Base-by-base conservation (phyloP, 1,140 invertebrate genomes). In the Monochamus saltuarius region DNA sequence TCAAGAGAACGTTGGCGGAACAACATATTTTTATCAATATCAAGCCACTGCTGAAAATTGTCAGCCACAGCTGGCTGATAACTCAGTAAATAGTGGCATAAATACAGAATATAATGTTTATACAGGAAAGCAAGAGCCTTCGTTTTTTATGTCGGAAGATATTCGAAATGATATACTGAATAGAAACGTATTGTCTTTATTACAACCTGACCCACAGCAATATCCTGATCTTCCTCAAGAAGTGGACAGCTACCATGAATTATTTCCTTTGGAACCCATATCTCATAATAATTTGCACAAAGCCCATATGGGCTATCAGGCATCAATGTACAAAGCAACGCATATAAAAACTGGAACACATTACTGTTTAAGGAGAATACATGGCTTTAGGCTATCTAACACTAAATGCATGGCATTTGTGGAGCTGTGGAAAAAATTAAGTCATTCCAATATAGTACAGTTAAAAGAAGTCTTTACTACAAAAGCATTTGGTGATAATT, bases 401-500 rank as follows among this genome's bases (percentile, higher is more conserved):
- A 89, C 89, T 29, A 94, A 95, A 74, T 92, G 88, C 74, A 89
- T 93, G 79, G 81, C 89, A 7, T 75, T 92, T 50, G 89, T 95
- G 37, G 94, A 97, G 63, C 85, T 90, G 80, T 98, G 96, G 95
- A 95, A 95, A 74, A 90, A 93, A 77, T 79, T 98, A 16, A 86
- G 89, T 66, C 95, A 97, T 80, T 90, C 94, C 65, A 97, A 97
- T 83, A 84, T 98, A 61, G 92, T 97, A 40, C 87, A 91, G 65
- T 81, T 98, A 38, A 84, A 91, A 74, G 94, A 97, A 78, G 91
- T 94, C 54, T 98, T 98, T 78, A 94, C 93, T 9, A 97, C 95
- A 36, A 96, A 96, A 80, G 89, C 89, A 37, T 98, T 98, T 80
- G 90, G 91, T 71, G 96, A 98, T 83, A 90, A 92, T 81, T 97